A percentile compares a stretch with the other conserved stretches of the same genome.
Evolutionary conservation across 2,113 vertebrate species (phyloP).

Genomic region (Tragelaphus scriptus): DNA sequence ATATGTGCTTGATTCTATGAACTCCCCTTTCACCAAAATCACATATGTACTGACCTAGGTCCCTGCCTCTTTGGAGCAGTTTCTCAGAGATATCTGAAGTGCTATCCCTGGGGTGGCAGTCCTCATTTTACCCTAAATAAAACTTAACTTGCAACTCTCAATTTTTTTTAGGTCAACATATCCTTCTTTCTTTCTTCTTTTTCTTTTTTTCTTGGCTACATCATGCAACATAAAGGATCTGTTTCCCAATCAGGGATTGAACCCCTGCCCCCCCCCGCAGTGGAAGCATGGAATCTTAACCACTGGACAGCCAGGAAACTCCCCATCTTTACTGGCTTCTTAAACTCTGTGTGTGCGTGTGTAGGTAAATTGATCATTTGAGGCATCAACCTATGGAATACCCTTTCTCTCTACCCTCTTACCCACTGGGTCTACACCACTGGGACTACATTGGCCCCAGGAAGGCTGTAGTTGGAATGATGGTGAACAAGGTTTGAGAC

Average conservation of each 20-base stretch:
- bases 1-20: background rate
- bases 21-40: background rate
- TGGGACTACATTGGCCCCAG: no score
- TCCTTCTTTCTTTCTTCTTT: background rate
- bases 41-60: background rate
- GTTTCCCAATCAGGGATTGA: background rate
- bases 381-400: background rate
- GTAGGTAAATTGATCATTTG: background rate
- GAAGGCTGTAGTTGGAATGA: background rate
- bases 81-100: background rate
- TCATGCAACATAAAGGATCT: background rate
- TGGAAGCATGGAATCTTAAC: background rate
- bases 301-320: background rate
- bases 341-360: background rate
- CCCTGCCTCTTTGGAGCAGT: background rate
- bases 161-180: background rate
- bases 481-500: no score
- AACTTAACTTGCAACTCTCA: background rate
- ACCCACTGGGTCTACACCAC: no score
- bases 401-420: background rate
- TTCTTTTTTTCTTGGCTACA: background rate
- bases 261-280: background rate
- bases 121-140: background rate
- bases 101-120: background rate
- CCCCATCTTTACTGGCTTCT: background rate